Evolutionary conservation across 1,140 invertebrate genomes (phyloP).

Genomic region (Drosophila lacertosa): DNA sequence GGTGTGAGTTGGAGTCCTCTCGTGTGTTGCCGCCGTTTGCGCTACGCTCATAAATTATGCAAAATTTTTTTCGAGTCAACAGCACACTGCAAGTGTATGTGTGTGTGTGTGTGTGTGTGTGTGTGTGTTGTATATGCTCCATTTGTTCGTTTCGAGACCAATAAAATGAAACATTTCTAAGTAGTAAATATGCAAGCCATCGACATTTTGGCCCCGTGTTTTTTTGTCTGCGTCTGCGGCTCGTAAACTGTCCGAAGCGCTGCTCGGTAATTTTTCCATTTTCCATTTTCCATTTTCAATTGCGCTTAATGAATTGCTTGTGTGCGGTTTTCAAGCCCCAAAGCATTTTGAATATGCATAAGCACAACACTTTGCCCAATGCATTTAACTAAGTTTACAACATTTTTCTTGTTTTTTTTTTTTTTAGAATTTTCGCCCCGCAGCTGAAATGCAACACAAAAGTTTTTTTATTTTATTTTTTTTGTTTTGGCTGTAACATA

Average conservation of each 20-base stretch:
- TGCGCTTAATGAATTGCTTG: slow-evolving; percentile 81
- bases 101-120: slow-evolving; percentile 34
- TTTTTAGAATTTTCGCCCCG: slow-evolving; percentile 10
- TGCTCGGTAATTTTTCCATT: slow-evolving; percentile 49
- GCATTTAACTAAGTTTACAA: slow-evolving; percentile 67
- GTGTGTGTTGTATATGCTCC: slow-evolving; percentile 54
- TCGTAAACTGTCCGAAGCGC: slow-evolving; percentile 64
- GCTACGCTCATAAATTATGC: slow-evolving; percentile 79
- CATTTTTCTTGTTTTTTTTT: slow-evolving; percentile 14
- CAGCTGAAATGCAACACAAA: slow-evolving; percentile 43
- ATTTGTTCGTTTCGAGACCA: slow-evolving; percentile 83
- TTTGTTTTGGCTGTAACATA: slow-evolving; percentile 72
- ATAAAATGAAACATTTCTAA: slow-evolving; percentile 82
- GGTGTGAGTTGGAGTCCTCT: slow-evolving; percentile 51
- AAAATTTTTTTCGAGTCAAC: slow-evolving; percentile 70
- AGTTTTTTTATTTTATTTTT: too few species aligned
- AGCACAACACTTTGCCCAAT: slow-evolving; percentile 59
- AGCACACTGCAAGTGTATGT: slow-evolving; percentile 14
- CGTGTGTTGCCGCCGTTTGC: slow-evolving; percentile 58
- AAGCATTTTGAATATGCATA: slow-evolving; percentile 70
- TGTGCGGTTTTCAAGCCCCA: slow-evolving; percentile 44
- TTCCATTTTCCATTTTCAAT: slow-evolving; percentile 73
- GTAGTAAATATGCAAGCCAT: slow-evolving; percentile 79
- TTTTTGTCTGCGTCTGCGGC: slow-evolving; percentile 63
- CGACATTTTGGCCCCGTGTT: slow-evolving; percentile 38